Conservation (phyloP, 2,888 invertebrate genomes). For the Diploptera punctata region DNA sequence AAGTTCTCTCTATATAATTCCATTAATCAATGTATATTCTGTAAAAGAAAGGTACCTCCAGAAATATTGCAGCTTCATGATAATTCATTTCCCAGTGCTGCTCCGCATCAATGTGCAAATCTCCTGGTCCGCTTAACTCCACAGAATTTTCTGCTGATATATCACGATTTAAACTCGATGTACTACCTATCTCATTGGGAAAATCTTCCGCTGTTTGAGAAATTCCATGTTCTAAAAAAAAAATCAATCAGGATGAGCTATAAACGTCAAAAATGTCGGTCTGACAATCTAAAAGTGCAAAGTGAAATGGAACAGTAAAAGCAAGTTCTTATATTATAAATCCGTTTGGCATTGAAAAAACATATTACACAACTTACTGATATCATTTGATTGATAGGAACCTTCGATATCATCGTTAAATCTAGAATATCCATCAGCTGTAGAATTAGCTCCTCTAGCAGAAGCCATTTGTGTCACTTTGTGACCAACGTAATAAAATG, state of each 20-base stretch:
- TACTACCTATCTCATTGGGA: conserved; percentile 46
- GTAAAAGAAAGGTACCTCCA: conserved; percentile 65
- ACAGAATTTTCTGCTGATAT: conserved; percentile 49
- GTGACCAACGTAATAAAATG: not conserved
- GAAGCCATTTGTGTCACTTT: conserved; percentile 58
- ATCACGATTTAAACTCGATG: conserved; percentile 42
- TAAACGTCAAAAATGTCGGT: conserved; percentile 15
- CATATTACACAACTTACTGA: conserved; percentile 61
- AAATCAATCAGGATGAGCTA: not conserved
- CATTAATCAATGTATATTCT: too few relatives aligned
- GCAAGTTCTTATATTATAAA: too few relatives aligned
- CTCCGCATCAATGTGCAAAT: conserved; percentile 49
- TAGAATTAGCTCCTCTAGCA: conserved; percentile 63
- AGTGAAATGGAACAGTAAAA: too few relatives aligned
- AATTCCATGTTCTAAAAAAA: conserved; percentile 12
- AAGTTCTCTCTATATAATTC: too few relatives aligned
- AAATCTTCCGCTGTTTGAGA: conserved; percentile 41
- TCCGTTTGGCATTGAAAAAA: not conserved
- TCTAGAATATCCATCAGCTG: conserved; percentile 68
- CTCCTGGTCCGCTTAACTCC: conserved; percentile 37
- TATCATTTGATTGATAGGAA: conserved; percentile 67
- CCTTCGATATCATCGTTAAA: conserved; percentile 64
- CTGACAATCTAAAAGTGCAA: too few relatives aligned
- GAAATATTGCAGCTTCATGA: conserved; percentile 86
- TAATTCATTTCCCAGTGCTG: conserved; percentile 88